A percentile compares a stretch with the other conserved stretches of the same genome.
Conservation (phyloP, 2,797 vertebrate genomes). For the Gambelia wislizenii region DNA sequence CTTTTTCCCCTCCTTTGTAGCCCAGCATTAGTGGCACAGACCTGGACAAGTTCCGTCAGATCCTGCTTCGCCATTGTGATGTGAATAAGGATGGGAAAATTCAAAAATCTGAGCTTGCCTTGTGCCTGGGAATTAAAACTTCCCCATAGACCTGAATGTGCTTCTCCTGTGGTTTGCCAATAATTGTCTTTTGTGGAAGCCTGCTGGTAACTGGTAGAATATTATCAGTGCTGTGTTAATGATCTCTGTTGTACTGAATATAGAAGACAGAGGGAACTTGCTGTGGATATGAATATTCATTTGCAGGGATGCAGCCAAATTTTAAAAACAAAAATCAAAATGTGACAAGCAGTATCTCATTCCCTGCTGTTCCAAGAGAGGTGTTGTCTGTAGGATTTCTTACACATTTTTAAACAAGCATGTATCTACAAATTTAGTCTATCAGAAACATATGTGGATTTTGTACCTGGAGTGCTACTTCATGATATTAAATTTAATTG, state of each 20-base stretch:
- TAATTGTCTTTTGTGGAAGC: slow-evolving; percentile 47
- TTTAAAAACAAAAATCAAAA: not conserved
- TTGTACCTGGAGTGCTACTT: not conserved
- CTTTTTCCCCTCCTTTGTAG: slow-evolving; percentile 74
- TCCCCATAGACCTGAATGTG: slow-evolving; percentile 66
- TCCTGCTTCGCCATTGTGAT: slow-evolving; percentile 92
- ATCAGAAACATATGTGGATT: not conserved
- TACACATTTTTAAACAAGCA: slow-evolving; percentile 7
- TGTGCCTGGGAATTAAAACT: slow-evolving; percentile 92
- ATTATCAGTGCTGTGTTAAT: slow-evolving; percentile 54
- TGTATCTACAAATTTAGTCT: not conserved
- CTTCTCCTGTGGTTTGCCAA: slow-evolving; percentile 1
- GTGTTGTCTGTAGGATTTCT: not conserved
- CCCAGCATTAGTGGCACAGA: slow-evolving; percentile 90
- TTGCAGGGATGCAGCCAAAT: not conserved
- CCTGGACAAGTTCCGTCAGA: slow-evolving; percentile 88
- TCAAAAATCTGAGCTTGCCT: slow-evolving; percentile 92
- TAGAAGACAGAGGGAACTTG: not conserved
- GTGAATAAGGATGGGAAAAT: slow-evolving; percentile 96
- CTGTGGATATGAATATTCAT: not conserved
- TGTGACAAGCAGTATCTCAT: not conserved
- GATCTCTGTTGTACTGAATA: not conserved
- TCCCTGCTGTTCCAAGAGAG: slow-evolving; percentile 2
- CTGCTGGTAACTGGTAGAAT: slow-evolving; percentile 48
- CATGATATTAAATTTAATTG: rapidly evolving